Evolutionary conservation across 2,888 invertebrate species (phyloP), one percentile per base, ranked within the genome.

Genomic region (Catocala nupta): DNA sequence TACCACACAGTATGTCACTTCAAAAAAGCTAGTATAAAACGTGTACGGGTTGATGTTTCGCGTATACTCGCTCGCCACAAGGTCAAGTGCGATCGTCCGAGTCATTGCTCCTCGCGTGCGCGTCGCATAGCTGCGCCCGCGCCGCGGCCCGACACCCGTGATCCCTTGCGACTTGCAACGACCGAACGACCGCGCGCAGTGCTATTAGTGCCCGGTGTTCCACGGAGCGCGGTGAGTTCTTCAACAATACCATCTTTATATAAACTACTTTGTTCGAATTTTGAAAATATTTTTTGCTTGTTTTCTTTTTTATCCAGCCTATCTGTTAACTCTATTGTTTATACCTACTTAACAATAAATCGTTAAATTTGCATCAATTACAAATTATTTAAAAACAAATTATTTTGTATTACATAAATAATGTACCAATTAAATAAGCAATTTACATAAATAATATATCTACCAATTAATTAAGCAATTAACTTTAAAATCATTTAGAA

Each of bases 11-110:
- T 91, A 73, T 85, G 85, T 84, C 65, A 45, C 65, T 12, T 2
- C 64, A 74, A 75, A 73, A 76, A 82, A 77, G 85, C 83, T 80
- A 85, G 91, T 93, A 93, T 93, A 93, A 91, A 93, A 91, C 90
- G 86, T 87, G 92, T 90, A 90, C 84, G 84, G 79, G 82, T 81
- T 81, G 83, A 75, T 82, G 87, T 88, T 91, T 92, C 89, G 93
- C 92, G 89, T 90, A 86, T 90, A 93, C 91, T 90, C 83, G 84
- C 83, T 80, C 72, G 82, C 79, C 78, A 82, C 92, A 93, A 93
- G 93, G 93, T 93, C 93, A 93, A 91, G 92, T 87, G 89, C 90
- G 89, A 89, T 83, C 86, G 83, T 80, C 86, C 84, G 81, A 93
- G 93, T 93, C 93, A 93, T 93, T 93, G 93, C 93, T 91, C 93